Evolutionary conservation across 2,797 vertebrate genomes (phyloP), one percentile per base, ranked within the genome.

Genomic region (Halcyon smyrnensis): DNA sequence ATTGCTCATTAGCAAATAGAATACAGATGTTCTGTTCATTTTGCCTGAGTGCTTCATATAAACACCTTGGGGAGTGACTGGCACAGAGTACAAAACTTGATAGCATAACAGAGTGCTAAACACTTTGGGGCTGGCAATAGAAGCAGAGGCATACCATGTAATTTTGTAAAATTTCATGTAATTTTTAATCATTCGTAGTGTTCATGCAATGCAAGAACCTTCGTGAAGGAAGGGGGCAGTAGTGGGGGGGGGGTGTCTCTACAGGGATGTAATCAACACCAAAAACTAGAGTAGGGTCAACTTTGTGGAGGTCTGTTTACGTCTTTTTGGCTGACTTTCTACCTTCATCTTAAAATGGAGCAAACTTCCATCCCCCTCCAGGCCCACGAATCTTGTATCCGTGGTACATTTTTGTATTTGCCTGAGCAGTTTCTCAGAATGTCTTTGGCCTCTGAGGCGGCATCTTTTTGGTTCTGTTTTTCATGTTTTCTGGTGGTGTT

Each of bases 1-100:
- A 98, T 98, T 98, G 98, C 98, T 98, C 98, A 97, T 98, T 98
- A 98, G 97, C 97, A 97, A 97, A 97, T 97, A 97, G 98, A 98
- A 98, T 97, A 95, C 97, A 98, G 97, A 98, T 97, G 97, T 97
- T 98, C 90, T 90, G 75, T 97, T 98, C 94, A 92, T 97, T 98
- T 97, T 97, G 97, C 96, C 97, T 95, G 97, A 97, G 93, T 97
- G 95, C 95, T 92, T 97, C 81, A 95, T 91, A 96, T 96, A 97
- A 88, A 97, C 97, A 98, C 97, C 96, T 97, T 91, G 90, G 97
- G 96, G 95, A 98, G 96, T 94, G 90, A 76, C 95, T 91, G 70
- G 95, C 85, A n/a, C 36, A 53, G 84, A 70, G 92, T 97, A 96
- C 95, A 93, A 92, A 96, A 94, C 90, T 93, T 53, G 16, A 90